phyloP scores from a whole-genome alignment of 2,888 invertebrate species.

The Leptinotarsa peninsularis region DNA sequence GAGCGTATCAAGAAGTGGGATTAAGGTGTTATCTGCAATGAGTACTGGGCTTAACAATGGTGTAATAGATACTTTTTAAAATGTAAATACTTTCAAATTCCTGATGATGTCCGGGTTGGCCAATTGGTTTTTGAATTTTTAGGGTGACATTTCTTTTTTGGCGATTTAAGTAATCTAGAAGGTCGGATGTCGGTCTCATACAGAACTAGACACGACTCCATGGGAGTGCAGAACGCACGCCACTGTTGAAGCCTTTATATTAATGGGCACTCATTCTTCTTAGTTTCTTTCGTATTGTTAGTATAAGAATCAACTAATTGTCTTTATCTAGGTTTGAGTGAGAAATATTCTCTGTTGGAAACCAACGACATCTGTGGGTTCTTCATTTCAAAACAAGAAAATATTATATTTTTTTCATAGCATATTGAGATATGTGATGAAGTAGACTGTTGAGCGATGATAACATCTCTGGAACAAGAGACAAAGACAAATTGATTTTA shows the following conservation, averaged over 20 bases:
- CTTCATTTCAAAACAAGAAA: not conserved
- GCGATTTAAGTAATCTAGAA: no score
- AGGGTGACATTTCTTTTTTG: no score
- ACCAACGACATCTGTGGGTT: constrained; percentile 8
- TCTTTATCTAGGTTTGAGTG: constrained; percentile 1
- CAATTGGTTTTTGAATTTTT: no score
- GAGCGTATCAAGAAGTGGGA: constrained; percentile 4
- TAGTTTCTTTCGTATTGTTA: constrained; percentile 7
- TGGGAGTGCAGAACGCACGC: not conserved
- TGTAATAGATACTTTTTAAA: no score
- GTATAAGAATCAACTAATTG: constrained; percentile 16
- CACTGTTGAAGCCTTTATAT: constrained; percentile 2
- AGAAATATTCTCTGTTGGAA: constrained; percentile 9
- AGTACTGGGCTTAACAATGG: no score
- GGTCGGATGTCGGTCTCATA: no score
- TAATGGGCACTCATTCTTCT: constrained; percentile 9
- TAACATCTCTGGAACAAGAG: no score
- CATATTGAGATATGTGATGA: not conserved
- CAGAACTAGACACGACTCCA: no score
- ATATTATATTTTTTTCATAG: not conserved
- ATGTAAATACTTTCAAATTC: no score
- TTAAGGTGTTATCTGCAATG: not conserved
- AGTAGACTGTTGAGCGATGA: not conserved
- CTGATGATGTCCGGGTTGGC: no score
- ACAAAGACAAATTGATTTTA: no score